A percentile compares a stretch with the other conserved stretches of the same genome.
phyloP scores from a whole-genome alignment of 2,888 invertebrate species.

The Acholoe squamosa region DNA sequence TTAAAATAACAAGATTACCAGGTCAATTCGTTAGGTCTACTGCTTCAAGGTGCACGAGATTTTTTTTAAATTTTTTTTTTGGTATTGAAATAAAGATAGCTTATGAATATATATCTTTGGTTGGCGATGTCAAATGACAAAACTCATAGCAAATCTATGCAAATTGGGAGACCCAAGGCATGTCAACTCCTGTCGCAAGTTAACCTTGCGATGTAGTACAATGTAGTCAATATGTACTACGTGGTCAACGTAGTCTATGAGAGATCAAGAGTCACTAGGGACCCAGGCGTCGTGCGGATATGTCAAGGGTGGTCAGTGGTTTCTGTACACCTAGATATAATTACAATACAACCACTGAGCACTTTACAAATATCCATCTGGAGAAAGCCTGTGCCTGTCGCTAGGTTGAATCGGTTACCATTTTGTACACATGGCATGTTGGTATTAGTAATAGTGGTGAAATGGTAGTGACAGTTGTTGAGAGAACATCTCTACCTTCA shows the following conservation, averaged over 20 bases:
- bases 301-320: constrained; percentile 44
- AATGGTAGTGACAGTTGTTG: background rate
- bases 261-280: background rate
- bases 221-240: too few species aligned
- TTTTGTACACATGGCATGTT: background rate
- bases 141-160: constrained; percentile 57
- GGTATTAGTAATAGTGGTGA: background rate
- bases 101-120: constrained; percentile 57
- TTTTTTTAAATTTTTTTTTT: constrained; percentile 32
- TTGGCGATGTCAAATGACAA: constrained; percentile 43
- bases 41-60: background rate
- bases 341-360: constrained; percentile 49
- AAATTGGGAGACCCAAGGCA: constrained; percentile 18
- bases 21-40: background rate
- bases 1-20: background rate
- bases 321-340: constrained; percentile 51
- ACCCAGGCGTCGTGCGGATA: constrained; percentile 22
- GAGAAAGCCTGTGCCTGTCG: background rate
- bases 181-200: background rate
- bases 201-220: background rate
- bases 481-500: background rate
- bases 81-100: constrained; percentile 55
- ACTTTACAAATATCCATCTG: constrained; percentile 30
- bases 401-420: constrained; percentile 23
- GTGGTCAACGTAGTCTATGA: constrained; percentile 17